Base-by-base conservation (phyloP, 2,797 vertebrate species). In the Steatocranus sp. region DNA sequence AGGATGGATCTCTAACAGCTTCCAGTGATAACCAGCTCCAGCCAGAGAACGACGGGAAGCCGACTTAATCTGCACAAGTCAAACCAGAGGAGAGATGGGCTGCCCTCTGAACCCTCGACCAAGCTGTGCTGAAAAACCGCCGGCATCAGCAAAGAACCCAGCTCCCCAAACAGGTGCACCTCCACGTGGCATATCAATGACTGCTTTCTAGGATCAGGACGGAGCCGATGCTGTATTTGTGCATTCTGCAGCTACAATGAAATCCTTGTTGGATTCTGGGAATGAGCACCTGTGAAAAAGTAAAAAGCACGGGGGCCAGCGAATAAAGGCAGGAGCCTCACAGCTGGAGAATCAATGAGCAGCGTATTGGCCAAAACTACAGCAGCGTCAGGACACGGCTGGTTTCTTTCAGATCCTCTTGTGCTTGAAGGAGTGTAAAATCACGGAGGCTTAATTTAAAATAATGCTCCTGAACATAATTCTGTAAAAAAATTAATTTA, bases 21-120 rank as follows among this genome's bases (percentile, higher is more conserved):
- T 86, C 86, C 79, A 77, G 34, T 79, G 90, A 92, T 95, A 94
- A 94, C 87, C 78, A 92, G 91, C 90, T 86, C 27, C 80, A 90
- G 84, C 81, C 80, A 80, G 66, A 84, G 86, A 88, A 75, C 49
- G 9, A 46, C 20, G 41, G 88, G 89, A 91, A 89, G 88, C 87
- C 75, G 10, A 85, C 92, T 92, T 93, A 93, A 95, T 95, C 91
- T 93, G 85, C 90, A 86, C 78, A 82, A 92, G 94, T 92, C 90
- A 93, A 92, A 93, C 82, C 92, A 78, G 82, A 84, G 88, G 92
- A 93, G 91, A 86, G 87, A 94, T 78, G 89, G 48, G 83, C 56
- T 92, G 91, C 75, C 90, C 91, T 92, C 82, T 94, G 93, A 94
- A 93, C 91, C 74, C 32, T 3, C 20, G 84, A 89, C 87, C 90